These are phyloP conservation scores for Erethizon dorsatum DNA, from an alignment of 2,797 vertebrate species.

Conservation along the genomic window DNA sequence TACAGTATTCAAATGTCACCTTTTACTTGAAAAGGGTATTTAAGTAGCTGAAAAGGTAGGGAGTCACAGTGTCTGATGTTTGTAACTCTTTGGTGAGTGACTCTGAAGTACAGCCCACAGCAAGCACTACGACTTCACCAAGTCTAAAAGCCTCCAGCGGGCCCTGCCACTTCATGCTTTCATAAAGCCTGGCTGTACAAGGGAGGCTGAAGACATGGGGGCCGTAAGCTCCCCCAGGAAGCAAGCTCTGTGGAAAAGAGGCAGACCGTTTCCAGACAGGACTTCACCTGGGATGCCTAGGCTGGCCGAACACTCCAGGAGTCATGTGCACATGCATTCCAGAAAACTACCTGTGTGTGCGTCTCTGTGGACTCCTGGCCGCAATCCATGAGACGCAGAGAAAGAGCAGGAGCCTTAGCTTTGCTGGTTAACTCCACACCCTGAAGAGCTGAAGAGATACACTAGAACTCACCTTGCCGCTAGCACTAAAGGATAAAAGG, in stretches of 20 bases:
- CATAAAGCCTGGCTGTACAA: background rate
- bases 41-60: constrained; percentile 57
- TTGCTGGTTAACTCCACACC: constrained; percentile 21
- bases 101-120: constrained; percentile 40
- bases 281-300: background rate
- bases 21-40: constrained; percentile 46
- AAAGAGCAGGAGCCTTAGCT: background rate
- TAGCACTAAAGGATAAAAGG: background rate
- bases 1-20: constrained; percentile 15
- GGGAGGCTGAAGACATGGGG: background rate
- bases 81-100: constrained; percentile 49
- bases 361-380: background rate
- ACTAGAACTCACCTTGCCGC: background rate
- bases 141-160: constrained; percentile 17
- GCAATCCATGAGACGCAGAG: background rate
- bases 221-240: background rate
- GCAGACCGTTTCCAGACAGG: background rate
- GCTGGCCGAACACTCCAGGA: background rate
- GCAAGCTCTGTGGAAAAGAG: constrained; percentile 43
- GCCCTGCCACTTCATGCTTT: constrained; percentile 2
- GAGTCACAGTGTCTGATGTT: constrained; percentile 6
- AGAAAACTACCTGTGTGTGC: background rate
- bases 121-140: background rate
- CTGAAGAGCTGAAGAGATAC: background rate
- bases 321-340: background rate